Base-by-base conservation (phyloP, 2,888 invertebrate species). In the Morpho deidamia region DNA sequence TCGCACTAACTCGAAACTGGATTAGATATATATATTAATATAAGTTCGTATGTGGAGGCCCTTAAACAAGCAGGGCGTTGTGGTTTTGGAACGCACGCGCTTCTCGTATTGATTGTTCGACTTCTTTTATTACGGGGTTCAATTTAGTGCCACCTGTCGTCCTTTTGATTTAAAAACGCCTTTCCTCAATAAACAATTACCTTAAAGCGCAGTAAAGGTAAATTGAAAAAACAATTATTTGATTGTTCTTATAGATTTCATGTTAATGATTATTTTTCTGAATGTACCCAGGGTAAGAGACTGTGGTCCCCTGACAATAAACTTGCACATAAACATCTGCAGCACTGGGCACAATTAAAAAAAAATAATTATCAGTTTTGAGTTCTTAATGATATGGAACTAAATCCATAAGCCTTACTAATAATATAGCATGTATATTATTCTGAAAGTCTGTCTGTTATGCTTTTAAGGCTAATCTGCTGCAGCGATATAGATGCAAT, bases 71-170 rank as follows among this genome's bases (percentile, higher is more conserved):
- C 71, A 70, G 72, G 62, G 71, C 68, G 72, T 70, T 82, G 83
- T 61, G 83, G 84, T 83, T 75, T 64, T 51, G 64, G 69, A 66
- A 52, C 58, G 76, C 81, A 77, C 78, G 76, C 76, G 81, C 74
- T 69, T 68, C 68, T 70, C 62, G 66, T 70, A 66, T 72, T 70
- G 67, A 72, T 60, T 52, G 66, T 64, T 60, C 64, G 67, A 66
- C 64, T 69, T 74, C 54, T 55, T 53, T 59, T 59, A 55, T 57
- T 59, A 59, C 56, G 46, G 55, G 56, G 44, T 50, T 42, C 52
- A 66, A 65, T 59, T 56, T 54, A 51, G 52, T 45, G 39, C 46
- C 57, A 60, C 60, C 57, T 60, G 60, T 57, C 53, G 51, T 12
- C 53, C 41, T 49, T 56, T 50, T 46, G 51, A 58, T 60, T 58